phyloP scores from a whole-genome alignment of 2,113 vertebrate species.

The Bucco capensis region DNA sequence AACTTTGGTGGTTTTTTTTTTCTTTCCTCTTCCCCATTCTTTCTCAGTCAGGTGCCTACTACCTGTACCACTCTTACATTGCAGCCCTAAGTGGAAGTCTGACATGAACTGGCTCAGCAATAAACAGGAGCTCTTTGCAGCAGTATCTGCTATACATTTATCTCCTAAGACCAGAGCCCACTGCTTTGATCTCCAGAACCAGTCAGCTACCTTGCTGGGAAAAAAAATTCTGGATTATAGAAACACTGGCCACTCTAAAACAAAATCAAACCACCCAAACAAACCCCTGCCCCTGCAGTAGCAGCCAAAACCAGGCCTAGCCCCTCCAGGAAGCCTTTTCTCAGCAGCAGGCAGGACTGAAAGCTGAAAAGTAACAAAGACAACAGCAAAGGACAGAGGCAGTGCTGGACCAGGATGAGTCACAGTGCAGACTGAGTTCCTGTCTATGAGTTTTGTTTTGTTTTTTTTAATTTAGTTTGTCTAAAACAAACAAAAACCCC shows the following conservation, averaged over 20 bases:
- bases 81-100: neutral
- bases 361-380: too few species aligned
- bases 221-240: neutral
- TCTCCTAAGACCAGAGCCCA: too few species aligned
- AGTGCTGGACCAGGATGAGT: fast-evolving
- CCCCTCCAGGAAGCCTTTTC: neutral
- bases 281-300: fast-evolving
- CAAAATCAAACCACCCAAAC: neutral
- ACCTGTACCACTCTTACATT: neutral
- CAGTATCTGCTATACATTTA: neutral
- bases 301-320: fast-evolving
- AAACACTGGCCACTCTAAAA: neutral
- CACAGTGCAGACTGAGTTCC: neutral
- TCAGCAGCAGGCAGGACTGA: neutral
- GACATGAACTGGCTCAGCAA: neutral
- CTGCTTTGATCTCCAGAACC: neutral
- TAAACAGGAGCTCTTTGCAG: neutral
- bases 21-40: neutral
- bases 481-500: neutral
- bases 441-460: fast-evolving
- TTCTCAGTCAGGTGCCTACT: neutral
- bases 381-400: neutral
- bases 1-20: neutral
- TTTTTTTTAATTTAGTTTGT: neutral
- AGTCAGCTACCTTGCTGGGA: neutral